These are phyloP conservation scores for Cephalotes varians DNA, from an alignment of 2,888 invertebrate genomes.

Conservation along the genomic window DNA sequence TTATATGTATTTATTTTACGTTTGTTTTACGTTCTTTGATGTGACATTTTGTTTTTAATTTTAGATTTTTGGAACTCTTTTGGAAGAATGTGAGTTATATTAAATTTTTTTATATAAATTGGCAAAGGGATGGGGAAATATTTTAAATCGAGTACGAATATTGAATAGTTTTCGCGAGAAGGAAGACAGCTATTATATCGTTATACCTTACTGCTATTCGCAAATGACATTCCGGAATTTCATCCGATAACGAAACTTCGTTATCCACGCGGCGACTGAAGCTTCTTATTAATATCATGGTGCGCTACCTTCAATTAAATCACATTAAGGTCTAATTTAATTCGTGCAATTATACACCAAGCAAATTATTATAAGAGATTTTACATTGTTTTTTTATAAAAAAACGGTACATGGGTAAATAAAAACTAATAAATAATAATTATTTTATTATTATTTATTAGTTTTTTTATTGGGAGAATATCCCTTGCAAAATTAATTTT, in stretches of 20 bases:
- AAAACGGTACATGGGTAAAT: background rate
- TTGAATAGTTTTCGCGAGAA: constrained; percentile 8
- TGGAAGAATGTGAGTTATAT: background rate
- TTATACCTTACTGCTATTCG: constrained; percentile 33
- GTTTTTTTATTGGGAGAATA: background rate
- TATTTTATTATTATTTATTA: too few relatives aligned
- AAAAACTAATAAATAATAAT: background rate
- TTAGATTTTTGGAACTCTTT: background rate
- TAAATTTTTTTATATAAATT: background rate
- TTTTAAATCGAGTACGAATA: constrained; percentile 2
- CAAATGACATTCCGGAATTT: constrained; percentile 50
- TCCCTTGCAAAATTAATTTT: background rate
- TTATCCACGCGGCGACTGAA: constrained; percentile 37
- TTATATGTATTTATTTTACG: background rate
- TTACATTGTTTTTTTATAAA: background rate
- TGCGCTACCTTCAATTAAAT: constrained; percentile 27
- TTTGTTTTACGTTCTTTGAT: background rate
- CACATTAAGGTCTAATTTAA: constrained; percentile 41
- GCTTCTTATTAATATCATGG: constrained; percentile 48
- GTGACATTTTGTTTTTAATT: background rate
- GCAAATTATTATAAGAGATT: background rate
- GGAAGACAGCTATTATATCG: constrained; percentile 29
- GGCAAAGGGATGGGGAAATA: background rate
- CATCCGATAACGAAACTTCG: constrained; percentile 48
- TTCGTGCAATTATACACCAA: constrained; percentile 27